A percentile compares a stretch with the other conserved stretches of the same genome.
These are phyloP conservation scores for Papilio polytes DNA, from an alignment of 1,140 invertebrate genomes.

Conservation along the genomic window DNA sequence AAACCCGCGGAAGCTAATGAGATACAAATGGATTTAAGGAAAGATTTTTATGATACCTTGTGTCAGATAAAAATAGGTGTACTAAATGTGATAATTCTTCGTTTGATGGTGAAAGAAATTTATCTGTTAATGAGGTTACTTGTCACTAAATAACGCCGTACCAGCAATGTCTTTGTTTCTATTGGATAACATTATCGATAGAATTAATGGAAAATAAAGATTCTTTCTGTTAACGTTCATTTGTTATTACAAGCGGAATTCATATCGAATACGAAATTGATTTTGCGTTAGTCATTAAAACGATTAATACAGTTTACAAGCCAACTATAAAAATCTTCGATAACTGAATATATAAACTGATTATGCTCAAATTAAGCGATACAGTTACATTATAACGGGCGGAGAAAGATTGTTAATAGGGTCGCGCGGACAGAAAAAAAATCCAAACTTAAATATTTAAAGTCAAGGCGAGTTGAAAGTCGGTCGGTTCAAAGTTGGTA, in stretches of 20 bases:
- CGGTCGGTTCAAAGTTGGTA: conserved; percentile 36
- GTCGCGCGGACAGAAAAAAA: conserved; percentile 38
- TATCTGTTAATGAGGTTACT: not conserved
- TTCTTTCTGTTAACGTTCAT: not conserved
- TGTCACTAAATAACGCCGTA: not conserved
- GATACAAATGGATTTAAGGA: not conserved
- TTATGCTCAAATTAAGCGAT: conserved; percentile 36
- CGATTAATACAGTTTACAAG: not conserved
- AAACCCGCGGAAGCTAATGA: not conserved
- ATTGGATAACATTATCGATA: not conserved
- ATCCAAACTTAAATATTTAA: conserved; percentile 37
- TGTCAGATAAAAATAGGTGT: not conserved
- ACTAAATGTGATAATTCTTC: not conserved
- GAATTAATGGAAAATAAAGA: not conserved
- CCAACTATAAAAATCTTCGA: not conserved
- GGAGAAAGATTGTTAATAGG: conserved; percentile 39
- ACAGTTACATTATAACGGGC: conserved; percentile 40
- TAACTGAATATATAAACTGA: conserved; percentile 26
- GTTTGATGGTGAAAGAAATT: no score
- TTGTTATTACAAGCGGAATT: not conserved
- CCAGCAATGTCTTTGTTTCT: not conserved
- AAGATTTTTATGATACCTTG: not conserved
- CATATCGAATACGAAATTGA: not conserved
- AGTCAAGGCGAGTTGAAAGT: conserved; percentile 38
- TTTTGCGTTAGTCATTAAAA: not conserved